Base-by-base conservation (phyloP, 2,797 vertebrate genomes). In the Steatocranus sp. region DNA sequence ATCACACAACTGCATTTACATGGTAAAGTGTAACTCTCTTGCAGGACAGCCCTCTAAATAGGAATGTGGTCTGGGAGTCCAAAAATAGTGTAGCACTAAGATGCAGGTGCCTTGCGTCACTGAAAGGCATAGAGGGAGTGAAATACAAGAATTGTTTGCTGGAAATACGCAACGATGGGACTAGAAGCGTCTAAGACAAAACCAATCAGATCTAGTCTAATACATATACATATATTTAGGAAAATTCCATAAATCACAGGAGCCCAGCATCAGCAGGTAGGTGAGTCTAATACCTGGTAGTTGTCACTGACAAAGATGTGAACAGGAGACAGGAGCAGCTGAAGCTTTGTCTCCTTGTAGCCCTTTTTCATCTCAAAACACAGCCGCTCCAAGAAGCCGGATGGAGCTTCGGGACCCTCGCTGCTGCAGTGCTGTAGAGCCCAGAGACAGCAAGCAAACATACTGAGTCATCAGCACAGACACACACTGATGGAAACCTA, bases 291-390 rank as follows among this genome's bases (percentile, higher is more conserved):
- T 94, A 99, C 99, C 99, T 99, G 99, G 84, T 97, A 99, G 95
- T 94, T 98, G 92, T 99, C 99, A 81, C 97, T 98, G 92, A 99
- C 86, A 87, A 99, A 99, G 78, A 99, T 95, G 91, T 98, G 98
- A 76, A 99, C 80, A 18, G 99, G 98, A 38, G 98, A 99, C 50
- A 99, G 93, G 15, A 99, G 96, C 81, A 99, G 97, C 38, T 99
- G 99, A 70, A 99, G 95, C 95, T 98, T 96, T 3, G 99, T 99
- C 94, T 99, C 98, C 88, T 97, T 97, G 94, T 98, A 98, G 63
- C 98, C 97, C 89, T 99, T 99, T 89, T 99, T 99, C 99, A 99
- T 99, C 94, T 99, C 99, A 73, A 99, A 99, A 81, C 99, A 99
- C 5, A 99, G 89, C 20, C 98, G 97, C 93, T 99, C 98, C 94